phyloP scores from a whole-genome alignment of 2,888 invertebrate species.

The Drosophila anomalata region DNA sequence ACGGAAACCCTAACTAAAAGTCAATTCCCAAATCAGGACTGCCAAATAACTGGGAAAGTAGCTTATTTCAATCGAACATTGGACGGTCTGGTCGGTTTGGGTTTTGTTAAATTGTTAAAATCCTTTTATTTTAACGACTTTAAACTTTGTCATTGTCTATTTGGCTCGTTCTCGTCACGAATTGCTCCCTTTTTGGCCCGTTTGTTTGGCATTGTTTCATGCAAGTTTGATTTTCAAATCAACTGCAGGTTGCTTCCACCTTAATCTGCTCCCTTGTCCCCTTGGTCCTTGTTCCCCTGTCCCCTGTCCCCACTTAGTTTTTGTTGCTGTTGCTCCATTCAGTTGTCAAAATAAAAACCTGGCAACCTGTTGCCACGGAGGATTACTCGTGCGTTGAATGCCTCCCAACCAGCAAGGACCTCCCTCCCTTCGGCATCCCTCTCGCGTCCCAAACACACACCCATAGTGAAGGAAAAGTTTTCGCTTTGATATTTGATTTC shows the following conservation, averaged over 20 bases:
- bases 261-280: conserved; percentile 34
- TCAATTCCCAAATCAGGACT: conserved; percentile 72
- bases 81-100: conserved; percentile 40
- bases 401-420: conserved; percentile 4
- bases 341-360: conserved; percentile 68
- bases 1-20: conserved; percentile 58
- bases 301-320: conserved; percentile 25
- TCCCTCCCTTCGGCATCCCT: neutral
- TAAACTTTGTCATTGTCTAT: conserved; percentile 13
- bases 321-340: conserved; percentile 36
- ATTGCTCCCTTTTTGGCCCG: conserved; percentile 41
- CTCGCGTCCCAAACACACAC: neutral
- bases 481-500: conserved; percentile 76
- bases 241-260: conserved; percentile 56
- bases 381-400: conserved; percentile 60
- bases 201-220: conserved; percentile 69
- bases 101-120: conserved; percentile 67
- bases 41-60: conserved; percentile 52
- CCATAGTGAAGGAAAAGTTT: conserved; percentile 36
- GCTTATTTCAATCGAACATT: conserved; percentile 73
- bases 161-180: conserved; percentile 6
- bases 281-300: conserved; percentile 2
- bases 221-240: conserved; percentile 73
- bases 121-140: conserved; percentile 69
- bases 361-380: conserved; percentile 73